Percentiles rank a stretch among this genome's conserved stretches.
These are phyloP conservation scores for Orthochromis indermauri DNA, from an alignment of 2,113 vertebrate genomes.

Conservation along the genomic window DNA sequence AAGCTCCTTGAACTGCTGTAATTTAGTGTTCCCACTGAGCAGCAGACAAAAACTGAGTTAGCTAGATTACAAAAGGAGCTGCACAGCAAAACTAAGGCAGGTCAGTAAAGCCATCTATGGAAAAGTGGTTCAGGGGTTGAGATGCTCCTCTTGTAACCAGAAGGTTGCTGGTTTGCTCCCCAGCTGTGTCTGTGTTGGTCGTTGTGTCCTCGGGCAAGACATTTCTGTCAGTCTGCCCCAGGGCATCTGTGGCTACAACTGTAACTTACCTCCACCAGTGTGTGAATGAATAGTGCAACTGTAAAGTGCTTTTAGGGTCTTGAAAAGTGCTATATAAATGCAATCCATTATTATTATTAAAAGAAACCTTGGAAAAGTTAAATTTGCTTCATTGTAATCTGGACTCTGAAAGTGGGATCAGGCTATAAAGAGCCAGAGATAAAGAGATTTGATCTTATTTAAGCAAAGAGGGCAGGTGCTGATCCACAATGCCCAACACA, in stretches of 20 bases:
- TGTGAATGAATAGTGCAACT: background rate
- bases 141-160: fast-evolving
- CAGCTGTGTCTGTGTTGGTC: background rate
- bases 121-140: background rate
- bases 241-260: no score
- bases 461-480: background rate
- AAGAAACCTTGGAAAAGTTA: fast-evolving
- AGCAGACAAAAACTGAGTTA: background rate
- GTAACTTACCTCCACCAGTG: fast-evolving
- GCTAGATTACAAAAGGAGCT: background rate
- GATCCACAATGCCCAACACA: background rate
- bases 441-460: background rate
- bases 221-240: no score
- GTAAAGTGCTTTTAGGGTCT: background rate
- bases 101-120: fast-evolving
- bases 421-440: background rate
- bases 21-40: background rate
- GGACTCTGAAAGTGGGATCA: background rate
- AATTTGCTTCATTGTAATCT: background rate
- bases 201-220: background rate
- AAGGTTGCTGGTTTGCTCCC: fast-evolving
- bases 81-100: background rate
- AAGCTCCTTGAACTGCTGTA: background rate
- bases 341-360: background rate
- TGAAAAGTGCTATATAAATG: background rate